A percentile compares a stretch with the other conserved stretches of the same genome.
These are phyloP conservation scores for Catostylus mosaicus DNA, from an alignment of 30 jellyfish, hydroid and myxozoan species.

Conservation along the genomic window DNA sequence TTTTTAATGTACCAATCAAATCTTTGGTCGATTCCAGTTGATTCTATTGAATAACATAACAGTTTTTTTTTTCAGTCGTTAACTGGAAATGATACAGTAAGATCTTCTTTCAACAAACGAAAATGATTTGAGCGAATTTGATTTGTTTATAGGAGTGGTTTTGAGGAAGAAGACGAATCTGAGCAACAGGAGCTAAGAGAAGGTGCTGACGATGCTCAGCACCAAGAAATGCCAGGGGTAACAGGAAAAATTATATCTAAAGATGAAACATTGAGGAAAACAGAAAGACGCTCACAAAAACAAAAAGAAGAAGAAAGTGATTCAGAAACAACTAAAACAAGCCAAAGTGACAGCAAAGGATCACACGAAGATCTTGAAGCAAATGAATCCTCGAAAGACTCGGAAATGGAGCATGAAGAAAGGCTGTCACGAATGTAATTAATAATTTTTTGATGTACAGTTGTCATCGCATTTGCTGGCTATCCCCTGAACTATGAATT, in stretches of 20 bases:
- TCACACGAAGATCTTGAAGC: not conserved
- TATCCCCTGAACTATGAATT: too few relatives aligned
- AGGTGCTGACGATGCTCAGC: not conserved
- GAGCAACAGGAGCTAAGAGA: not conserved
- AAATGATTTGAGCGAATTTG: too few relatives aligned
- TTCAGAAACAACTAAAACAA: not conserved
- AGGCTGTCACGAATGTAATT: not conserved
- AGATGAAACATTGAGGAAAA: not conserved
- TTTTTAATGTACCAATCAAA: too few relatives aligned
- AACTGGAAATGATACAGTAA: too few relatives aligned
- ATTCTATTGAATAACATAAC: too few relatives aligned
- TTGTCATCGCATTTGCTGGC: too few relatives aligned
- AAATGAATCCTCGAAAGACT: not conserved
- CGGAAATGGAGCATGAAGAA: not conserved
- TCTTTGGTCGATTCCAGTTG: too few relatives aligned
- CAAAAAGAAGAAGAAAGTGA: not conserved
- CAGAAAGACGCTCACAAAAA: not conserved
- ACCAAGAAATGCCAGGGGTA: not conserved
- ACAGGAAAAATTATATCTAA: not conserved
- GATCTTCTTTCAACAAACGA: too few relatives aligned
- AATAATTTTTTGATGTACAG: too few relatives aligned
- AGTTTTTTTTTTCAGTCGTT: too few relatives aligned
- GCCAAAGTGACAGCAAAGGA: not conserved
- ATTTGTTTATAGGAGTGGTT: not conserved
- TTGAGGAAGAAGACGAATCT: conserved; percentile 6